phyloP scores from a whole-genome alignment of 2,113 vertebrate species.

The Cisticola juncidis region DNA sequence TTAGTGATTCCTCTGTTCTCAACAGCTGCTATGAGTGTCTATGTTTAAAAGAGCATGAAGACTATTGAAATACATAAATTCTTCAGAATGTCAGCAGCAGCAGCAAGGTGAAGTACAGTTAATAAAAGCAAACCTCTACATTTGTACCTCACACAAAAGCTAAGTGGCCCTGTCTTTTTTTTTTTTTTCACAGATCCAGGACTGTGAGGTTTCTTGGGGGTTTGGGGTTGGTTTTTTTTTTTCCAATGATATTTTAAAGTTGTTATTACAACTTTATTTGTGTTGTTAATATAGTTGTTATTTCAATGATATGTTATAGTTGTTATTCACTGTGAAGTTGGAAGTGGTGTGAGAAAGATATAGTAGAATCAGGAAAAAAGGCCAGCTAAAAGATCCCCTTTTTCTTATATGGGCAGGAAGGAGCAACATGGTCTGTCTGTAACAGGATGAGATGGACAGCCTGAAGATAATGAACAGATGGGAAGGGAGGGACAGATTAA shows the following conservation, averaged over 20 bases:
- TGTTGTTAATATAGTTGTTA: too few relatives aligned
- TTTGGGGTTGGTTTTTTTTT: neutral
- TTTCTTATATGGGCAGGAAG: slow-evolving; percentile 24
- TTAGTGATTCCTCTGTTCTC: neutral
- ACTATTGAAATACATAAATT: neutral
- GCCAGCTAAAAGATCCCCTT: neutral
- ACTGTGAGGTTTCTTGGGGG: neutral
- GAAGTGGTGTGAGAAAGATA: neutral
- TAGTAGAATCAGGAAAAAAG: neutral
- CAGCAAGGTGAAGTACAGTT: neutral
- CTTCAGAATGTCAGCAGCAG: neutral
- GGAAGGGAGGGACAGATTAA: slow-evolving; percentile 16
- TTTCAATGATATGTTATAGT: neutral
- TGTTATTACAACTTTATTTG: neutral
- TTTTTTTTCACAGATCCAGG: neutral
- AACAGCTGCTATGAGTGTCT: neutral
- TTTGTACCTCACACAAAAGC: neutral
- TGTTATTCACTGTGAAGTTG: neutral
- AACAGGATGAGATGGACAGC: slow-evolving; percentile 5
- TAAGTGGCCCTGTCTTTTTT: neutral
- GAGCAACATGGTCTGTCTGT: neutral
- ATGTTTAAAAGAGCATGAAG: neutral
- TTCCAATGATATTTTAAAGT: neutral
- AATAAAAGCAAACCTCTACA: neutral
- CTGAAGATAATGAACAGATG: slow-evolving; percentile 47